phyloP scores from a whole-genome alignment of 2,113 vertebrate genomes.

The Bufo bufo region DNA sequence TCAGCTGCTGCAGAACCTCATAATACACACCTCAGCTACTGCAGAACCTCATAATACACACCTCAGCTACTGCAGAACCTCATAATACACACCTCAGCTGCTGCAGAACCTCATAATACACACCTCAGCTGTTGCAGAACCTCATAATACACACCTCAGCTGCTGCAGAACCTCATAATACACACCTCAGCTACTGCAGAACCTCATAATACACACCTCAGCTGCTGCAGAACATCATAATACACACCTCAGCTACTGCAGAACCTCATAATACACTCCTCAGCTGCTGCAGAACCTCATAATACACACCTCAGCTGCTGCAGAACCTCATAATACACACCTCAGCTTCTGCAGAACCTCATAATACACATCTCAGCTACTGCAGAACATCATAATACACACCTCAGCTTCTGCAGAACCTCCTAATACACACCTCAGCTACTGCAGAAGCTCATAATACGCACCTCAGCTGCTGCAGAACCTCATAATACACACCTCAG shows the following conservation, averaged over 20 bases:
- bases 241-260: neutral
- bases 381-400: too few species aligned
- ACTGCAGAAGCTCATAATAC: neutral
- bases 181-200: conserved; percentile 1
- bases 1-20: neutral
- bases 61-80: neutral
- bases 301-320: neutral
- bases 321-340: neutral
- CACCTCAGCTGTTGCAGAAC: neutral
- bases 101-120: neutral
- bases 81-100: neutral
- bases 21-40: neutral
- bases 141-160: neutral
- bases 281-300: neutral
- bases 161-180: neutral
- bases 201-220: neutral
- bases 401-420: neutral
- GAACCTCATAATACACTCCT: neutral
- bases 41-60: neutral
- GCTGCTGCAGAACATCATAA: neutral
- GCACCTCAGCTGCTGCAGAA: neutral
- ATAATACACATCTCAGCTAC: too few species aligned
- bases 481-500: neutral
- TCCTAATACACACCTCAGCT: neutral
- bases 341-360: neutral